Percentiles rank a stretch among this genome's conserved stretches.
phyloP scores from a whole-genome alignment of 2,113 vertebrate genomes.

The Malaclemys terrapin region DNA sequence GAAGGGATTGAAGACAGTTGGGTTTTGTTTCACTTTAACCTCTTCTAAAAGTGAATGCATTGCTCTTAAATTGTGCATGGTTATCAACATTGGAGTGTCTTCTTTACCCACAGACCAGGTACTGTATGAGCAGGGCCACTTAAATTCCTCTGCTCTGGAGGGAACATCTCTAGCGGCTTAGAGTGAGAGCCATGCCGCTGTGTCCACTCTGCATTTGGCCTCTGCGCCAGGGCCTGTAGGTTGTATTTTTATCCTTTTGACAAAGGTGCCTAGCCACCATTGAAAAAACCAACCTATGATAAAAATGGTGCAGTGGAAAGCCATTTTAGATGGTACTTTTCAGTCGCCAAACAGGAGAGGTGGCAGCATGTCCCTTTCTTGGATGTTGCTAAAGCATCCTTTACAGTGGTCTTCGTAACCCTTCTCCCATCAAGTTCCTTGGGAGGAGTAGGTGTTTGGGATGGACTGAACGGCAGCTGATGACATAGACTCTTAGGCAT shows the following conservation, averaged over 20 bases:
- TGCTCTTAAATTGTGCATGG: background rate
- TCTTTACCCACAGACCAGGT: background rate
- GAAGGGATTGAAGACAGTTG: background rate
- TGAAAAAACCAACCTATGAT: background rate
- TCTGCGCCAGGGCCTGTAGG: background rate
- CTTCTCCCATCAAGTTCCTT: background rate
- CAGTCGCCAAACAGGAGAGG: background rate
- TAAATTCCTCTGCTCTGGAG: background rate
- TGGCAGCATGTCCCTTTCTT: background rate
- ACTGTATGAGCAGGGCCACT: background rate
- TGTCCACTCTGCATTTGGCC: background rate
- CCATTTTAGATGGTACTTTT: background rate
- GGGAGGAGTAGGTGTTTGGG: background rate
- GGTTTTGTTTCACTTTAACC: background rate
- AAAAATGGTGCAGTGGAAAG: background rate
- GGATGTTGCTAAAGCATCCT: background rate
- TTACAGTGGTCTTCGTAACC: background rate
- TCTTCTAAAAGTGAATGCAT: background rate
- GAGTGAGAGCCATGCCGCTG: background rate
- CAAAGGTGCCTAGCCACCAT: background rate
- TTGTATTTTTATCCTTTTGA: background rate
- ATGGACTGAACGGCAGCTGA: background rate
- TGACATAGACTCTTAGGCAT: background rate
- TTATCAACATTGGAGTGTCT: background rate
- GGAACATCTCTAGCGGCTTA: background rate